Conservation (phyloP, 2,113 vertebrate genomes). For the Pelvicachromis taeniatus region DNA sequence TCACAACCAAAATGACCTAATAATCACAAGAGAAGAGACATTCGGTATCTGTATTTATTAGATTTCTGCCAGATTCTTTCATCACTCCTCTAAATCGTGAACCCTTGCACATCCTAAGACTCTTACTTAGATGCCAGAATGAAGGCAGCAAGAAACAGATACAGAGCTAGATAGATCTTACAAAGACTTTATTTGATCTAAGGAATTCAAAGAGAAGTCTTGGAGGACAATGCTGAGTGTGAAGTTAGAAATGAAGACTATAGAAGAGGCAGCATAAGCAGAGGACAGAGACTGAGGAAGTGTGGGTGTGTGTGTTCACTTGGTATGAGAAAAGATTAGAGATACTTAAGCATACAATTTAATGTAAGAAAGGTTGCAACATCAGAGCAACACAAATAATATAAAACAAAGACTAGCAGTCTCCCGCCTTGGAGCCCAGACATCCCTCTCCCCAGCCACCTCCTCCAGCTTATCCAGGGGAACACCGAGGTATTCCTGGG, state of each 20-base stretch:
- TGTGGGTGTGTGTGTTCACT: neutral
- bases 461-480: neutral
- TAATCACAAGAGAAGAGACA: neutral
- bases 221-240: neutral
- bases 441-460: neutral
- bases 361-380: neutral
- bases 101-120: neutral
- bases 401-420: neutral
- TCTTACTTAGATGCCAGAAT: neutral
- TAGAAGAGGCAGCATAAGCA: neutral
- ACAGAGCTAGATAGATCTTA: neutral
- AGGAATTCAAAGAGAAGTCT: constrained; percentile 15
- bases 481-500: neutral
- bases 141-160: neutral
- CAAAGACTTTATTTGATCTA: constrained; percentile 15
- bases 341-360: neutral
- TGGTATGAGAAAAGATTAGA: neutral
- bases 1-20: neutral
- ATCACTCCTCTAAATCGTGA: neutral
- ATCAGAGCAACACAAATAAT: neutral
- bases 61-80: neutral
- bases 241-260: neutral
- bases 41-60: neutral
- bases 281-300: neutral
- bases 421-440: neutral